Base-by-base conservation (phyloP, 2,888 invertebrate genomes). In the Sphaerophoria taeniata region DNA sequence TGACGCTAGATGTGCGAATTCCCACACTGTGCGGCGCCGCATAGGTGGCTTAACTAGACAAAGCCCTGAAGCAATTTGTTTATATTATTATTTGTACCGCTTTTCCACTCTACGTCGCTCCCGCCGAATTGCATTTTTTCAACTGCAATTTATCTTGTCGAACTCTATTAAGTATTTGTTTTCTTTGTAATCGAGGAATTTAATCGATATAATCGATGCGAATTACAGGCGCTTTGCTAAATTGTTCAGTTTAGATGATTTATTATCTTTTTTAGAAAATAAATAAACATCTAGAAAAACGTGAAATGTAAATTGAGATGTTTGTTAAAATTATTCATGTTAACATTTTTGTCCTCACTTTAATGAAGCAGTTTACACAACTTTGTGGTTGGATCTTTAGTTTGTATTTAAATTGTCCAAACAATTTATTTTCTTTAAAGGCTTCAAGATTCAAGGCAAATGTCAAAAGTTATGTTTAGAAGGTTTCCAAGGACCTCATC, bases 71-170 rank as follows among this genome's bases (percentile, higher is more conserved):
- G 61, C 61, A 45, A 61, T 61, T 61, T 61, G 61, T 45, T 61
- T 61, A 45, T 45, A 45, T 61, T 45, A 61, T 61, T 61, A 61
- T 39, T 43, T 39, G n/a, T 16, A 43, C 43, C 61, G 61, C 58
- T 58, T 16, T n/a, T n/a, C n/a, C n/a, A n/a, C n/a, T n/a, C n/a
- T 12, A 4, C 11, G 5, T 45, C 12, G 12, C 45, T 45, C 24
- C 24, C 24, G 24, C 43, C 43, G 3, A 12, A 12, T 43, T 43
- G 43, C 43, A 43, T 43, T 2, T 24, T 43, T 43, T 43, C 6
- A 43, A 43, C 43, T 43, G 43, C 6, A 7, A 11, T 11, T 9
- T 43, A 9, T 43, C 11, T 5, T 43, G 9, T 9, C 43, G 6
- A 43, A 43, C 9, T 9, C 3, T 43, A 43, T 11, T 11, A 43